Evolutionary conservation across 1,140 invertebrate genomes (phyloP).

Genomic region (Ceratosolen fusciceps): DNA sequence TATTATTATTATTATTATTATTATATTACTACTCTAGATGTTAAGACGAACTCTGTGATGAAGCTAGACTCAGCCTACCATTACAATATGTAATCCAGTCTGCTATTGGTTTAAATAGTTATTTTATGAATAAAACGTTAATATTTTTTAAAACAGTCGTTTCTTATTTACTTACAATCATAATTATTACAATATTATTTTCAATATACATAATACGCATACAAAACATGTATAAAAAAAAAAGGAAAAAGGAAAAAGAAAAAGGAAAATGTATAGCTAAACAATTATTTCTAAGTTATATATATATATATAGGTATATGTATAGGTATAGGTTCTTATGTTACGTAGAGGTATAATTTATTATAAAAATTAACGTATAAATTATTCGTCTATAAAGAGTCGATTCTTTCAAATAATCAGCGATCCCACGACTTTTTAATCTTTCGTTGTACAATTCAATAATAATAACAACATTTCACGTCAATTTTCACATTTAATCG

Average conservation of each 20-base stretch:
- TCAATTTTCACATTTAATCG: background rate
- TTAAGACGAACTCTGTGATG: conserved; percentile 62
- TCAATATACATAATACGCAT: too few species aligned
- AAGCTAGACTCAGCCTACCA: conserved; percentile 53
- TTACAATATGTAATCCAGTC: conserved; percentile 59
- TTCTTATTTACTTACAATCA: conserved; percentile 40
- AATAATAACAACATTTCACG: background rate
- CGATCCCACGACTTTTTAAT: too few species aligned
- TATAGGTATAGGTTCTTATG: background rate
- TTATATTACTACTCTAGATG: conserved; percentile 49
- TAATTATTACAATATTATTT: background rate
- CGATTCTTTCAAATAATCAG: too few species aligned
- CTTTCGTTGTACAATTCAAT: background rate
- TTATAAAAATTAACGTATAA: background rate
- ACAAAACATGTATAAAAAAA: background rate
- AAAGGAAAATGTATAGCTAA: conserved; percentile 26
- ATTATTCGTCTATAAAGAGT: background rate
- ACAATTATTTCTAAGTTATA: background rate
- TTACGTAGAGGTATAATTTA: background rate
- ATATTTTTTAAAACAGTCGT: conserved; percentile 61
- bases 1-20: too few species aligned
- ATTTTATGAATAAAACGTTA: conserved; percentile 69
- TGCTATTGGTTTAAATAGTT: conserved; percentile 64
- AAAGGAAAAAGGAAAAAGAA: too few species aligned
- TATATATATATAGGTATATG: background rate